Evolutionary conservation across 2,113 vertebrate genomes (phyloP), one percentile per base, ranked within the genome.

Genomic region (Pyrgilauda ruficollis): DNA sequence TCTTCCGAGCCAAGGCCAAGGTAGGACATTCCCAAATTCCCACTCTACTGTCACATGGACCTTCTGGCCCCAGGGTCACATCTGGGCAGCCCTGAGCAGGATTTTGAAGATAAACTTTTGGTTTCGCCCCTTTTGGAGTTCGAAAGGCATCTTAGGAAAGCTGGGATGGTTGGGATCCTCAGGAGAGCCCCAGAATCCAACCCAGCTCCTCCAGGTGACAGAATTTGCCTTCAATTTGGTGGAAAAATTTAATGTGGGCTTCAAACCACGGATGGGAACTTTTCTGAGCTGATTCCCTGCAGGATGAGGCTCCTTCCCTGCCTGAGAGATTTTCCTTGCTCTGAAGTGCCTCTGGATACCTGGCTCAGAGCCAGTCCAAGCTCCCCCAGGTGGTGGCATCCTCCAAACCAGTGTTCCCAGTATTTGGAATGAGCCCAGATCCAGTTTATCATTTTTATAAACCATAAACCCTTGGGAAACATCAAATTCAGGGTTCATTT

Each of bases 1-100:
- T 99, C 95, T 99, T 99, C 98, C 98, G 98, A 50, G 98, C 99
- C 90, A 99, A 98, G 94, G 96, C 98, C 84, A 99, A 99, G 99
- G 99, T 99, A 83, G 93, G 70, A 37, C 16, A 0, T 39, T 66
- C 76, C 84, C 66, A 20, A 5, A 43, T 11, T 15, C 30, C 56
- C 22, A 2, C 26, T 3, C 7, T 5, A 21, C 14, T 22, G 14
- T 44, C 30, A 15, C 17, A 3, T 1, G 20, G 62, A 16, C 22
- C 33, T 35, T 6, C 53, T 26, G 33, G 4, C 44, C 47, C 24
- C 0, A 0, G 5, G 4, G 24, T 8, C 20, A 1, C 49, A 20
- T 35, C 84, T 63, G 68, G 44, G 16, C 1, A 1, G 6, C 7
- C 22, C 78, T 7, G 3, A 67, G 6, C 6, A 5, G 22, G 33